These are phyloP conservation scores for Lissonota sp. DNA, from an alignment of 2,888 invertebrate genomes.

Conservation along the genomic window DNA sequence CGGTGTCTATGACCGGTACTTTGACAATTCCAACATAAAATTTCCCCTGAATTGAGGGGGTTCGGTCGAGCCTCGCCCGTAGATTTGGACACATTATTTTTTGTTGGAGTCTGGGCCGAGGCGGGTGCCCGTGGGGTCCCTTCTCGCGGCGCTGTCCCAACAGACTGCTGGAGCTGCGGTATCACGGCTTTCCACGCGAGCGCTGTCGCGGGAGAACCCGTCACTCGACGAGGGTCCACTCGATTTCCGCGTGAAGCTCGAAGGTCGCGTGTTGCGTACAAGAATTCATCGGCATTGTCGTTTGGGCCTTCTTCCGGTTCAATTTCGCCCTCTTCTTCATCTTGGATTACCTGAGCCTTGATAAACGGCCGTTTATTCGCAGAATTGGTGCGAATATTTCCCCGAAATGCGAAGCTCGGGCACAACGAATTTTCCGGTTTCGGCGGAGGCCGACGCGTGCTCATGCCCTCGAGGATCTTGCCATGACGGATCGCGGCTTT, in stretches of 20 bases:
- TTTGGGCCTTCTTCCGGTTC: too few species aligned
- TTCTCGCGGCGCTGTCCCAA: not conserved
- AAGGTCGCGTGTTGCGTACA: not conserved
- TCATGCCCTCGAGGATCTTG: not conserved
- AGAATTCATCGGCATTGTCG: too few species aligned
- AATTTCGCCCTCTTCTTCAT: too few species aligned
- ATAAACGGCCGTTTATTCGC: not conserved
- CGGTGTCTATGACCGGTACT: too few species aligned
- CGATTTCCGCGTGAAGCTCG: constrained; percentile 16
- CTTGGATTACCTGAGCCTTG: not conserved
- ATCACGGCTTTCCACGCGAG: too few species aligned
- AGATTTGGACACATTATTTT: not conserved
- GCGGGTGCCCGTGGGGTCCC: constrained; percentile 8
- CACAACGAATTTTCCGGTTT: constrained; percentile 38
- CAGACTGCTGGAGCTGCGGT: too few species aligned
- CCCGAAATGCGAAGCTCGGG: constrained; percentile 30
- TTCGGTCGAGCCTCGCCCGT: too few species aligned
- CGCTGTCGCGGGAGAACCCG: too few species aligned
- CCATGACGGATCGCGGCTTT: not conserved
- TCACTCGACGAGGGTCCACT: too few species aligned
- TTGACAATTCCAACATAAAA: too few species aligned
- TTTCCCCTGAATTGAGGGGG: too few species aligned
- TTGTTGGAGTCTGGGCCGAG: constrained; percentile 1
- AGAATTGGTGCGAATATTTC: not conserved
- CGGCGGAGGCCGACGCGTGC: constrained; percentile 4